Conservation (phyloP, 2,797 vertebrate species). For the Coregonus suidteri region DNA sequence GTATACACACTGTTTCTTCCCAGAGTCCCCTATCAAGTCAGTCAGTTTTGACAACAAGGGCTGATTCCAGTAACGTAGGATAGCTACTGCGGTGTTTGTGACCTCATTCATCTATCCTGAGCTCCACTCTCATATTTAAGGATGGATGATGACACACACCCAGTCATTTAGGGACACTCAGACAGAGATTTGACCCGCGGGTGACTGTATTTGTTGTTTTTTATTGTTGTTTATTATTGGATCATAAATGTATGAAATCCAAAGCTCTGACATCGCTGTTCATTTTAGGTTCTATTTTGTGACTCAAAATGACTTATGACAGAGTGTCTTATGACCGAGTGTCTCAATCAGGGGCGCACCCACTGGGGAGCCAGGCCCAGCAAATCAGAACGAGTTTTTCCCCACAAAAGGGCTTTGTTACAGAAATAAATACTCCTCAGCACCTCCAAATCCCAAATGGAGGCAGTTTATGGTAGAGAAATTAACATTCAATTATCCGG, state of each 20-base stretch:
- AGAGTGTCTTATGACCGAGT: not conserved
- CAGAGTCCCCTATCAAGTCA: not conserved
- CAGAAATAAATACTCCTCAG: too few species aligned
- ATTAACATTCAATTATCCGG: too few species aligned
- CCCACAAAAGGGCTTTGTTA: too few species aligned
- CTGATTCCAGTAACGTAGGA: not conserved
- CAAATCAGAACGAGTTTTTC: too few species aligned
- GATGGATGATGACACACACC: not conserved
- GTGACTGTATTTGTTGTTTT: not conserved
- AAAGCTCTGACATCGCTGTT: not conserved
- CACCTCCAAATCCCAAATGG: too few species aligned
- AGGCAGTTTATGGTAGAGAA: too few species aligned
- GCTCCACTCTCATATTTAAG: not conserved
- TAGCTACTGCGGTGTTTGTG: conserved; percentile 9
- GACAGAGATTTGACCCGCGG: not conserved
- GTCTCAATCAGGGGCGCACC: not conserved
- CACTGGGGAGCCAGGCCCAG: too few species aligned
- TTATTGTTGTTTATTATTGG: too few species aligned
- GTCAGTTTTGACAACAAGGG: conserved; percentile 5
- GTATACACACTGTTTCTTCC: not conserved
- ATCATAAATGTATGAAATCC: not conserved
- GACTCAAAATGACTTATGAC: conserved; percentile 18
- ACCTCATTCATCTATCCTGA: conserved; percentile 28
- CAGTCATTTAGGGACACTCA: not conserved
- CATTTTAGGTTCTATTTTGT: not conserved